Conservation (phyloP, 2,888 invertebrate genomes). For the Noctua pronuba region DNA sequence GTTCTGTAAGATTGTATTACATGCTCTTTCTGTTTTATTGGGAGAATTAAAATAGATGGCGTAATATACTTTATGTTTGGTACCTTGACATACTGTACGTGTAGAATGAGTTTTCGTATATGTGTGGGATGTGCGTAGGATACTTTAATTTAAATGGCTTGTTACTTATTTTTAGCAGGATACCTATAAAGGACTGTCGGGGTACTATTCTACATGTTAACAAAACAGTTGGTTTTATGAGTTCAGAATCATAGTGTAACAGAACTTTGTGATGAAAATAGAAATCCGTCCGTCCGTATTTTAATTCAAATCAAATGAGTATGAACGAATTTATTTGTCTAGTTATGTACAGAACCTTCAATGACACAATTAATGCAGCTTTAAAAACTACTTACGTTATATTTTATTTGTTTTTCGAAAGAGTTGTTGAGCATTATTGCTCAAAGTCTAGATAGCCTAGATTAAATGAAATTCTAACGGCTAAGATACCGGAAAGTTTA, state of each 20-base stretch:
- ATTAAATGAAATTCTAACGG: no score
- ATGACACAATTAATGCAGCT: neutral
- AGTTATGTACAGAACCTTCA: no score
- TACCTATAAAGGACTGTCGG: neutral
- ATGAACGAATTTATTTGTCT: neutral
- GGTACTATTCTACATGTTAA: neutral
- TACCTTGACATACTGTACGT: conserved; percentile 26
- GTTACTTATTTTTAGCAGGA: conserved; percentile 1
- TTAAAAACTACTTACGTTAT: neutral
- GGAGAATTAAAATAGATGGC: conserved; percentile 56
- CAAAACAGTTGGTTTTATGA: neutral
- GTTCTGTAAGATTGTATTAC: conserved; percentile 61
- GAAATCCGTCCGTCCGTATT: neutral
- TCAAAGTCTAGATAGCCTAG: no score
- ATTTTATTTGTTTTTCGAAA: neutral
- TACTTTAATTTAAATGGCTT: conserved; percentile 4
- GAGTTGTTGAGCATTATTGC: no score
- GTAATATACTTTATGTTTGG: conserved; percentile 43
- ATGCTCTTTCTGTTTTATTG: conserved; percentile 59
- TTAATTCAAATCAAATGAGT: neutral
- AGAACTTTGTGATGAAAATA: neutral
- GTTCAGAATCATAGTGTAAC: neutral
- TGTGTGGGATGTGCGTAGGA: neutral
- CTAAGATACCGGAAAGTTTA: no score
- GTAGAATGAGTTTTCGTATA: neutral